Evolutionary conservation across 2,888 invertebrate species (phyloP), one percentile per base, ranked within the genome.

Genomic region (Drosophila nr. perissopoda): DNA sequence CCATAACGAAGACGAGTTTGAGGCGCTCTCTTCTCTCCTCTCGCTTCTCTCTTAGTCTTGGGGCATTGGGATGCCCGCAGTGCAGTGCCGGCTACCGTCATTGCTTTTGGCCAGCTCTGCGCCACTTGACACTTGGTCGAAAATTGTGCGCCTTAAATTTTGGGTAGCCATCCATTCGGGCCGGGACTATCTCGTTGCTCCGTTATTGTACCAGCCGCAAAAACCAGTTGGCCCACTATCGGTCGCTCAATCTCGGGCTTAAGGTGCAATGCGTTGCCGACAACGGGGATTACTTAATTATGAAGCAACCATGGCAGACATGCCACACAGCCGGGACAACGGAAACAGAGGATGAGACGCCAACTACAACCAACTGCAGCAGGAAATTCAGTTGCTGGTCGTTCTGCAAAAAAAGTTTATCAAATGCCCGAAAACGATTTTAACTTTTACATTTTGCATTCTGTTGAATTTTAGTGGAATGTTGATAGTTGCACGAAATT

Each of bases 201-300:
- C 85, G 83, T 85, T 83, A 85, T 83, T 85, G 83, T 71, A 68
- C 74, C 54, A 57, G 74, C 64, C 51, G 69, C 62, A 61, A 49
- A 71, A 83, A 84, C 83, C 86, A 74, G 83, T 83, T 82, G 73
- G 70, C 79, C 74, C 82, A 73, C 68, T 76, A 71, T 49, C 64
- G 10, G 63, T 48, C 59, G 67, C 38, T 42, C 75, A 80, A 75
- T 78, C 56, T 82, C 60, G 67, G 71, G 83, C 82, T 85, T 81
- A 76, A 87, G 81, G 83, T 83, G 85, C 81, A 72, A 58, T 69
- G 82, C 84, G 71, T 76, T 79, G 76, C 69, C 69, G 64, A 62
- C 80, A 62, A 59, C 52, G 79, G 80, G 83, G 88, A 88, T 87
- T 87, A 87, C 87, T 87, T 88, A 87, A 87, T 87, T 87, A 88